phyloP scores from a whole-genome alignment of 2,888 invertebrate species.

The Brachynemurus nebulosus region DNA sequence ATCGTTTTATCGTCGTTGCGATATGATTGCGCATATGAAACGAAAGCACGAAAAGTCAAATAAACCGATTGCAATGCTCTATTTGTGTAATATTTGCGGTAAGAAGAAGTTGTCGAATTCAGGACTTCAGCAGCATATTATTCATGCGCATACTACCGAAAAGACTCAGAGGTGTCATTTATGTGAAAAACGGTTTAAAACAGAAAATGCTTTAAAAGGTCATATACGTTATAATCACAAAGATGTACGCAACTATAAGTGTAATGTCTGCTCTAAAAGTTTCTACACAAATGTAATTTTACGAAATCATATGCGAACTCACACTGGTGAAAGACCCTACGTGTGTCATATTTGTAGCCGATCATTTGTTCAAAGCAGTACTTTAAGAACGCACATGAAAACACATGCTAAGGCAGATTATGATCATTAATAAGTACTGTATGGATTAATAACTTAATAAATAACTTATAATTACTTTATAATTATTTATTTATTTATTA shows the following conservation, averaged over 20 bases:
- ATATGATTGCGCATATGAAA: neutral
- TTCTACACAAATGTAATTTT: neutral
- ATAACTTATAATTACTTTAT: too few species aligned
- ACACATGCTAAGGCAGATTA: neutral
- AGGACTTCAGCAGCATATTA: neutral
- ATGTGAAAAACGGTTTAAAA: neutral
- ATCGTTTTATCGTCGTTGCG: neutral
- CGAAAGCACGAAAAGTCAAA: neutral
- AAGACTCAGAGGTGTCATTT: neutral
- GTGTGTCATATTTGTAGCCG: neutral
- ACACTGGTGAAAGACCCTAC: constrained; percentile 1
- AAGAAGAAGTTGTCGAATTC: neutral
- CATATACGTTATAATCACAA: neutral
- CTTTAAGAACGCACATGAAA: neutral
- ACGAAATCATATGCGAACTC: neutral
- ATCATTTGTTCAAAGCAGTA: neutral
- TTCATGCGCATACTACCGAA: neutral
- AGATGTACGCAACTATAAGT: neutral
- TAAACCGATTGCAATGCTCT: neutral
- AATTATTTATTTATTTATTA: too few species aligned
- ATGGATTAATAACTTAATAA: too few species aligned
- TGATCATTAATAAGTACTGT: too few species aligned
- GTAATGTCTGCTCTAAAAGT: neutral
- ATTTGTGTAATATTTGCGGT: too few species aligned
- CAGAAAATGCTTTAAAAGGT: neutral